These are phyloP conservation scores for Apomyelois bistriatella DNA, from an alignment of 2,888 invertebrate species.

Conservation along the genomic window DNA sequence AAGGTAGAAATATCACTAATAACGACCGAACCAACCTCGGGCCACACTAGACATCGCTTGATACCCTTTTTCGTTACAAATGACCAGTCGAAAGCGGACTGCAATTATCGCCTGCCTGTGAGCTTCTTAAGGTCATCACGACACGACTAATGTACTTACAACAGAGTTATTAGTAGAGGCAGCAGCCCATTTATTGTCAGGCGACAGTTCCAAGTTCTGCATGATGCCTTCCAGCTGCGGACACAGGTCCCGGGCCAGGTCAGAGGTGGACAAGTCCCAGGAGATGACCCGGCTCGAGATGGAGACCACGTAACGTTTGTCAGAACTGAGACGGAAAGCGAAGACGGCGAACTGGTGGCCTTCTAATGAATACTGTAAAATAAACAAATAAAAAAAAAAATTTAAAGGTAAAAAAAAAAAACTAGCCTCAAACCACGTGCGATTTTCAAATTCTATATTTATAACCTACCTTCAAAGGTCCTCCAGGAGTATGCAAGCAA, in stretches of 20 bases:
- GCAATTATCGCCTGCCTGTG: too few relatives aligned
- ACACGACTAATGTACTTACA: conserved; percentile 61
- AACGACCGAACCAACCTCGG: too few relatives aligned
- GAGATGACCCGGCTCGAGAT: conserved; percentile 98
- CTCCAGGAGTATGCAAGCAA: conserved; percentile 98
- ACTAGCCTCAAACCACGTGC: too few relatives aligned
- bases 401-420: too few relatives aligned
- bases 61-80: too few relatives aligned
- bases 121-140: too few relatives aligned
- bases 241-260: conserved; percentile 94
- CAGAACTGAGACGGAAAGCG: conserved; percentile 92
- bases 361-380: conserved; percentile 92
- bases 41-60: too few relatives aligned
- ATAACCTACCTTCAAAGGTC: conserved; percentile 90
- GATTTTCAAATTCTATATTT: background rate
- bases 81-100: too few relatives aligned
- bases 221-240: conserved; percentile 97
- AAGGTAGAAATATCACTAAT: too few relatives aligned
- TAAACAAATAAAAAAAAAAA: too few relatives aligned
- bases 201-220: conserved; percentile 94
- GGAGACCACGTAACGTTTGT: conserved; percentile 95
- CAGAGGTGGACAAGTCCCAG: conserved; percentile 97
- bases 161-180: conserved; percentile 98
- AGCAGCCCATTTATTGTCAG: conserved; percentile 97
- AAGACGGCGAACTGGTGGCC: conserved; percentile 99